Evolutionary conservation across 2,888 invertebrate species (phyloP).

Genomic region (Quadroppia sp.): DNA sequence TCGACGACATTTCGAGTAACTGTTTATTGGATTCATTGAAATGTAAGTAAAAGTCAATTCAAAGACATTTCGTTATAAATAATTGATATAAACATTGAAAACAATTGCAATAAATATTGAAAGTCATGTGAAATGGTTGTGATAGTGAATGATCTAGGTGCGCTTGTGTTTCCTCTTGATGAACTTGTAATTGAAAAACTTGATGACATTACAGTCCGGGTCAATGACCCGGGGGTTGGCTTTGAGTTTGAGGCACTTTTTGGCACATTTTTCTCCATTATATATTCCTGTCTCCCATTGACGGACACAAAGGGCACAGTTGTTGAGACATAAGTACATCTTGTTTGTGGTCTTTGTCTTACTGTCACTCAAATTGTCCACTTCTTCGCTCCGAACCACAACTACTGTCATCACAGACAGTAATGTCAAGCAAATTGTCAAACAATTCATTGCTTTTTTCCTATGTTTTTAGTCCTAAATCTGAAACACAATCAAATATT

Average conservation of each 20-base stretch:
- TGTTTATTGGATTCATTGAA: too few species aligned
- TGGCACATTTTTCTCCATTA: slow-evolving; percentile 48
- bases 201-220: slow-evolving; percentile 48
- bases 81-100: too few species aligned
- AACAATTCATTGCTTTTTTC: too few species aligned
- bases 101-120: slow-evolving; percentile 1
- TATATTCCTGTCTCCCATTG: slow-evolving; percentile 49
- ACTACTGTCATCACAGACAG: too few species aligned
- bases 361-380: not conserved
- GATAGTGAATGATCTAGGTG: not conserved
- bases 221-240: slow-evolving; percentile 47
- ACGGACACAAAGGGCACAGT: slow-evolving; percentile 48
- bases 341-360: not conserved
- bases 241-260: slow-evolving; percentile 47
- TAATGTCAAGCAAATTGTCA: too few species aligned
- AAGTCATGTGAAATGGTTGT: not conserved
- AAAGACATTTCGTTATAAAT: too few species aligned
- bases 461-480: not conserved
- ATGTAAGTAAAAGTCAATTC: too few species aligned
- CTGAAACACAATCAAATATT: too few species aligned
- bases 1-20: too few species aligned
- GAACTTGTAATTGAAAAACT: slow-evolving; percentile 46
- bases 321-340: slow-evolving; percentile 47
- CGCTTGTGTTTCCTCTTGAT: slow-evolving; percentile 24
- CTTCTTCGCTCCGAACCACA: not conserved